phyloP scores from a whole-genome alignment of 2,113 vertebrate species.

The Dasyprocta punctata region DNA sequence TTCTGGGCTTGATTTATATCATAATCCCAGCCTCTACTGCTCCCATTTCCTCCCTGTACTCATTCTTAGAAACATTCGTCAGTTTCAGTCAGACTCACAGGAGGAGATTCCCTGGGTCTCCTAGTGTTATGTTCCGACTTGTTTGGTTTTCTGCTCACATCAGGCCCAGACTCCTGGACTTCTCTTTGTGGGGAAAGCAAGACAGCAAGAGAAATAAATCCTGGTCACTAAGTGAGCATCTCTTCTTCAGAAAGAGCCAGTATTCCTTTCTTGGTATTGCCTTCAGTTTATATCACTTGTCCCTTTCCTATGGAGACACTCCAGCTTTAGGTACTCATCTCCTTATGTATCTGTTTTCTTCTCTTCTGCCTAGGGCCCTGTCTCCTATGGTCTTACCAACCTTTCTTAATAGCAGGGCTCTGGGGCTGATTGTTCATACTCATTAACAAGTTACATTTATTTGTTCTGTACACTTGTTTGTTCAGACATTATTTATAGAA shows the following conservation, averaged over 20 bases:
- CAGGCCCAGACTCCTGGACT: background rate
- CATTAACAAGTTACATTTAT: background rate
- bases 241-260: background rate
- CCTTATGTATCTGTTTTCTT: background rate
- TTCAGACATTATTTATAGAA: background rate
- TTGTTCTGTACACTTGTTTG: background rate
- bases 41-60: background rate
- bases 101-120: background rate
- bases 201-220: background rate
- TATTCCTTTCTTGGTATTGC: background rate
- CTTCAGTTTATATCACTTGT: background rate
- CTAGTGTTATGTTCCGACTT: background rate
- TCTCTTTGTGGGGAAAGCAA: background rate
- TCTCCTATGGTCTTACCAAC: background rate
- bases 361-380: background rate
- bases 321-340: background rate
- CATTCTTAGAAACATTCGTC: background rate
- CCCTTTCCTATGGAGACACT: background rate
- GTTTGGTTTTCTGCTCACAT: background rate
- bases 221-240: background rate
- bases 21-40: background rate
- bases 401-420: background rate
- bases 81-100: background rate
- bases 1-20: background rate
- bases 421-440: background rate